A percentile compares a stretch with the other conserved stretches of the same genome.
These are phyloP conservation scores for Urocynchramus pylzowi DNA, from an alignment of 2,113 vertebrate species.

Conservation along the genomic window DNA sequence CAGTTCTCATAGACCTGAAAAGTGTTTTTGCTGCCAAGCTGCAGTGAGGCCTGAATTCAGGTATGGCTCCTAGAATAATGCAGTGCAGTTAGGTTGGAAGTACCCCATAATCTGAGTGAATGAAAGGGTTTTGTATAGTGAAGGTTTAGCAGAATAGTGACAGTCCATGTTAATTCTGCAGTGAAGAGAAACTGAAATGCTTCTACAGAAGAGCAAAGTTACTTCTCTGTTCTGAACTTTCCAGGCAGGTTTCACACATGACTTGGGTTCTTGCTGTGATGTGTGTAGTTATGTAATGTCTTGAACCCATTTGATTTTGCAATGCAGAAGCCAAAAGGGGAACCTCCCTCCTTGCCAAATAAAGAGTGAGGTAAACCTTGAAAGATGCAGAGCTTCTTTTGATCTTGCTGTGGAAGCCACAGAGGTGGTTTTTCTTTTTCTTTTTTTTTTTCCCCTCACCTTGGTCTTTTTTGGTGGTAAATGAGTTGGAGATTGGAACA, in stretches of 20 bases:
- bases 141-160: not conserved
- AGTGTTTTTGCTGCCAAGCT: not conserved
- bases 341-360: not conserved
- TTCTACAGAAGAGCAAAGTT: not conserved
- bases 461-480: not conserved
- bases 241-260: not conserved
- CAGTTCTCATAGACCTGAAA: not conserved
- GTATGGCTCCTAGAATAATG: not conserved
- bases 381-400: not conserved
- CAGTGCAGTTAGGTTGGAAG: not conserved
- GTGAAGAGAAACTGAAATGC: not conserved
- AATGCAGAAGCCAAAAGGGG: not conserved
- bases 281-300: not conserved
- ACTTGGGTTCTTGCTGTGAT: not conserved
- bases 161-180: not conserved
- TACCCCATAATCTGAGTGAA: not conserved
- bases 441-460: not conserved
- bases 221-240: not conserved
- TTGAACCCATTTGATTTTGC: not conserved
- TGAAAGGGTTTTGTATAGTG: not conserved
- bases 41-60: not conserved
- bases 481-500: not conserved
- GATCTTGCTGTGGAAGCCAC: not conserved
- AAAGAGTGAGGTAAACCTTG: not conserved
- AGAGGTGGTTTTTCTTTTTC: not conserved